Evolutionary conservation across 2,797 vertebrate species (phyloP).

Genomic region (Orientallactaga sibirica): DNA sequence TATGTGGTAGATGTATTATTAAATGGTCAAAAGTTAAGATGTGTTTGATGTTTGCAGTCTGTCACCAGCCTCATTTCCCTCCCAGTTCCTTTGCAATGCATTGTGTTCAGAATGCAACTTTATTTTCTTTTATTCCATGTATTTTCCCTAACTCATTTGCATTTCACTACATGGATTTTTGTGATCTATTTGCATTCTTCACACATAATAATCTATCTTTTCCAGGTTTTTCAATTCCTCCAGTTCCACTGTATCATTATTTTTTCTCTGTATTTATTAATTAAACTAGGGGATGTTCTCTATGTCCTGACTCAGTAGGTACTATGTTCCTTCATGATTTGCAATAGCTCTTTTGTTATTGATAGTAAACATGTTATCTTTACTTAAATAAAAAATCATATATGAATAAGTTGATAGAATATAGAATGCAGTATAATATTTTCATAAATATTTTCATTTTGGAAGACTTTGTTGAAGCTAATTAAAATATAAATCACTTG

Average conservation of each 20-base stretch:
- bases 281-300: neutral
- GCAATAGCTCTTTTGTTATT: neutral
- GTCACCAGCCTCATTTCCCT: too few relatives aligned
- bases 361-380: neutral
- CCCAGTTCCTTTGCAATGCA: too few relatives aligned
- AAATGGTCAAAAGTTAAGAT: neutral
- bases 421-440: neutral
- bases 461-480: neutral
- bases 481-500: neutral
- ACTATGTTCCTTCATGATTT: neutral
- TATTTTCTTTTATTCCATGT: too few relatives aligned
- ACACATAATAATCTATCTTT: neutral
- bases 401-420: neutral
- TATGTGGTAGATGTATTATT: too few relatives aligned
- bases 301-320: neutral
- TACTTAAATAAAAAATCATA: neutral
- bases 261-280: neutral
- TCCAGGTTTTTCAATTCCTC: neutral
- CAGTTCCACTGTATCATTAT: neutral
- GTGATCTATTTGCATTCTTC: neutral
- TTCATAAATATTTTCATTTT: neutral
- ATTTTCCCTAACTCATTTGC: too few relatives aligned
- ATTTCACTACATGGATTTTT: too few relatives aligned
- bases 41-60: neutral
- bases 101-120: too few relatives aligned